Evolutionary conservation across 2,797 vertebrate genomes (phyloP).

Genomic region (Leucoraja ocellata): DNA sequence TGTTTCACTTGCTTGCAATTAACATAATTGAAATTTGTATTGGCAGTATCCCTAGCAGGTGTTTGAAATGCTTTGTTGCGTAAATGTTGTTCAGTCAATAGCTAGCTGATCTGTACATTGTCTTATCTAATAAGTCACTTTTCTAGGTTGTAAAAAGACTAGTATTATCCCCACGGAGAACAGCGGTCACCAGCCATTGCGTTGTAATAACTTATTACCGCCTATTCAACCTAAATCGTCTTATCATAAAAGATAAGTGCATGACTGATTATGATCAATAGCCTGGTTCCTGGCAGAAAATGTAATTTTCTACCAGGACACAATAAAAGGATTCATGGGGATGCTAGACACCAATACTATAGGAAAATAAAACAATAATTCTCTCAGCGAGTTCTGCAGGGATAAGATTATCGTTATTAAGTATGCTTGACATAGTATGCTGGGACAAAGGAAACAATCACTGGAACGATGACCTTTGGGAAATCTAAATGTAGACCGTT

Average conservation of each 20-base stretch:
- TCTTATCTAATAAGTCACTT: not conserved
- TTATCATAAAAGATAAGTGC: not conserved
- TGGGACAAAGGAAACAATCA: not conserved
- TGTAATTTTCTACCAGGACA: conserved; percentile 37
- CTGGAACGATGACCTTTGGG: not conserved
- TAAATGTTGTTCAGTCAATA: not conserved
- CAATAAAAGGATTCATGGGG: conserved; percentile 38
- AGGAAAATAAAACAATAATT: not conserved
- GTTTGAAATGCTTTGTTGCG: not conserved
- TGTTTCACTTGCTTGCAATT: not conserved
- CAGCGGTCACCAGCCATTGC: not conserved
- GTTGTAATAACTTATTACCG: not conserved
- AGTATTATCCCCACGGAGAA: not conserved
- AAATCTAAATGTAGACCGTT: not conserved
- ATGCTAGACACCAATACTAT: conserved; percentile 10
- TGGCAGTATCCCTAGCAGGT: not conserved
- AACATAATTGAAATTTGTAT: conserved; percentile 5
- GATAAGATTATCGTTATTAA: not conserved
- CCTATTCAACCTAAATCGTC: not conserved
- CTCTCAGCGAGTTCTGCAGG: not conserved
- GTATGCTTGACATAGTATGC: not conserved
- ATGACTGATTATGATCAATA: conserved; percentile 34
- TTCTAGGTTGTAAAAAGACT: not conserved
- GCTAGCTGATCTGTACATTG: not conserved
- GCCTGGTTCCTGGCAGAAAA: conserved; percentile 31